These are phyloP conservation scores for Entelurus aequoreus DNA, from an alignment of 2,113 vertebrate genomes.

Conservation along the genomic window DNA sequence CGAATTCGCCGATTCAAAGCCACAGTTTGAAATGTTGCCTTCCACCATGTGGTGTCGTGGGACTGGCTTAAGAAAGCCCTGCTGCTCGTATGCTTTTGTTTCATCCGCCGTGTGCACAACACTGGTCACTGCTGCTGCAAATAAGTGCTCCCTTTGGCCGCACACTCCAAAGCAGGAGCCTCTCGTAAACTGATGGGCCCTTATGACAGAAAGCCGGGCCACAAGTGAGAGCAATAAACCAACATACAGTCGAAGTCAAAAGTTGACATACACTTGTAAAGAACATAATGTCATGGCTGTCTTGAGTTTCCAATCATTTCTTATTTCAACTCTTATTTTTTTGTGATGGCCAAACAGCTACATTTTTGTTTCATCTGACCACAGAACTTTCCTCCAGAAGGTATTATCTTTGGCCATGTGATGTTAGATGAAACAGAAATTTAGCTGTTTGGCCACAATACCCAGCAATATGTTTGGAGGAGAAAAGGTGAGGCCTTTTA, in stretches of 20 bases:
- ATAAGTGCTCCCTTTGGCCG: constrained; percentile 45
- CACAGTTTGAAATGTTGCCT: constrained; percentile 39
- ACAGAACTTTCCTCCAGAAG: too few relatives aligned
- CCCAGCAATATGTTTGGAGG: too few relatives aligned
- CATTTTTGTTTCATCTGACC: too few relatives aligned
- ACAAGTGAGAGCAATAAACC: constrained; percentile 71
- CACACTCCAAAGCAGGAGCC: constrained; percentile 42
- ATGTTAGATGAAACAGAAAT: too few relatives aligned
- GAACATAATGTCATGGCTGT: too few relatives aligned
- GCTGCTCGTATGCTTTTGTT: constrained; percentile 57
- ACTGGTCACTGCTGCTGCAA: constrained; percentile 31
- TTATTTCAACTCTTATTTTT: too few relatives aligned
- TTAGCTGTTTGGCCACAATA: too few relatives aligned
- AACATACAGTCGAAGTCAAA: constrained; percentile 38
- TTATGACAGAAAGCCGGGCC: constrained; percentile 48
- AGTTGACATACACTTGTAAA: too few relatives aligned
- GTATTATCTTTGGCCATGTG: too few relatives aligned
- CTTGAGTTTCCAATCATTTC: too few relatives aligned
- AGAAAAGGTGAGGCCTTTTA: too few relatives aligned
- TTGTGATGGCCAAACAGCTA: too few relatives aligned
- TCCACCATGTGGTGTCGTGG: constrained; percentile 39
- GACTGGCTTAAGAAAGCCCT: constrained; percentile 40
- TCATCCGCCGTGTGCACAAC: constrained; percentile 22
- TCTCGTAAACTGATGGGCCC: constrained; percentile 66
- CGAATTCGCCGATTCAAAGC: constrained; percentile 38